Evolutionary conservation across 2,888 invertebrate species (phyloP).

Genomic region (Scaptomyza parva): DNA sequence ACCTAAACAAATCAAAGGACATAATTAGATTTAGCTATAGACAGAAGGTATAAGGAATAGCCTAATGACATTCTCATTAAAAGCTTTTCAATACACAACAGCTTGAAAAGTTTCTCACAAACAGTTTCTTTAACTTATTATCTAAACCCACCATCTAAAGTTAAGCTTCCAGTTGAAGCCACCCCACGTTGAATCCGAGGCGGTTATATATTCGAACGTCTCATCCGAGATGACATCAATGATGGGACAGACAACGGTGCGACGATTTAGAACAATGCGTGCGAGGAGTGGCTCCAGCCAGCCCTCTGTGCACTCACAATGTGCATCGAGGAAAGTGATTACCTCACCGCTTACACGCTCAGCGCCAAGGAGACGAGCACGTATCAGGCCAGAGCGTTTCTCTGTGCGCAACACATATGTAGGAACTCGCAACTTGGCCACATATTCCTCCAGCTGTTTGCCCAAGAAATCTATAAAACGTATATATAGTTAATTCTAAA

Average conservation of each 20-base stretch:
- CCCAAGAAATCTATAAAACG: constrained; percentile 92
- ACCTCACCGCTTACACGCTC: constrained; percentile 90
- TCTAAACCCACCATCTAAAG: constrained; percentile 92
- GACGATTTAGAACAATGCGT: constrained; percentile 95
- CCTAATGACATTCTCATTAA: background rate
- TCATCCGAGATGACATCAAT: constrained; percentile 99
- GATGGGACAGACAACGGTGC: constrained; percentile 98
- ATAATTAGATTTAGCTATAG: background rate
- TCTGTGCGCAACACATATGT: constrained; percentile 95
- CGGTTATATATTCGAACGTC: constrained; percentile 99
- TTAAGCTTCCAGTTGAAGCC: constrained; percentile 99
- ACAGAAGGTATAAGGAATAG: background rate
- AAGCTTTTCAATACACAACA: no score
- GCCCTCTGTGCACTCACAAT: constrained; percentile 91
- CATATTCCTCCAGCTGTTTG: constrained; percentile 94
- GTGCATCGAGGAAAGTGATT: constrained; percentile 85
- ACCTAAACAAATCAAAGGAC: constrained; percentile 87
- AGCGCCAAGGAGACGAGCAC: constrained; percentile 97
- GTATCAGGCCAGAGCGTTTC: constrained; percentile 97
- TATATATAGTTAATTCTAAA: background rate
- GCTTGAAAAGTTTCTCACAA: no score
- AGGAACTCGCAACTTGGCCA: constrained; percentile 92
- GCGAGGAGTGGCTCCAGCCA: constrained; percentile 98
- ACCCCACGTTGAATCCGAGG: constrained; percentile 99
- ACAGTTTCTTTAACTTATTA: no score